A percentile compares a stretch with the other conserved stretches of the same genome.
Evolutionary conservation across 2,888 invertebrate species (phyloP).

Genomic region (Slavum lentiscoides): DNA sequence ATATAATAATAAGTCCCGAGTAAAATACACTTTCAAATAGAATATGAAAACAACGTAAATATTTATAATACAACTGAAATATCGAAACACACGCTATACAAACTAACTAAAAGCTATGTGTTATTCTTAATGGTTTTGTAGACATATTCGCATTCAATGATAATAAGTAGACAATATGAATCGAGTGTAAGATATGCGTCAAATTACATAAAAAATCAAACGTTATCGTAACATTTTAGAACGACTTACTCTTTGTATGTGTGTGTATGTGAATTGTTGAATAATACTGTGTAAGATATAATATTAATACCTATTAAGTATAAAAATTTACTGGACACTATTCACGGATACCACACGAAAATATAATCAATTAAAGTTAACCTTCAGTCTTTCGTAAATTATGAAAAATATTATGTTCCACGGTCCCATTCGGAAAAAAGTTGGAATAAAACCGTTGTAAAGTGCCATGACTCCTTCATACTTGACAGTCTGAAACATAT

Average conservation of each 20-base stretch:
- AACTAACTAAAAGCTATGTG: too few relatives aligned
- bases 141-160: too few relatives aligned
- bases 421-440: conserved; percentile 92
- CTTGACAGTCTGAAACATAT: conserved; percentile 73
- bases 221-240: too few relatives aligned
- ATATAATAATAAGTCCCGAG: background rate
- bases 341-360: background rate
- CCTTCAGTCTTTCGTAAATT: conserved; percentile 88
- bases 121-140: too few relatives aligned
- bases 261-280: background rate
- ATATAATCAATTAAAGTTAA: conserved; percentile 62
- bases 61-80: background rate
- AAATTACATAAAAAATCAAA: too few relatives aligned
- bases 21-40: background rate
- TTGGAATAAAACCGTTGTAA: conserved; percentile 95
- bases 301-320: background rate
- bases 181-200: too few relatives aligned
- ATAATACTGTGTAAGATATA: background rate
- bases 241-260: too few relatives aligned
- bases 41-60: background rate
- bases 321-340: background rate
- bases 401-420: conserved; percentile 97
- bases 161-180: too few relatives aligned
- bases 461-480: conserved; percentile 85
- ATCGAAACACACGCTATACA: too few relatives aligned